Percentiles rank a stretch among this genome's conserved stretches.
Conservation (phyloP, 2,113 vertebrate species). For the Colossoma macropomum region DNA sequence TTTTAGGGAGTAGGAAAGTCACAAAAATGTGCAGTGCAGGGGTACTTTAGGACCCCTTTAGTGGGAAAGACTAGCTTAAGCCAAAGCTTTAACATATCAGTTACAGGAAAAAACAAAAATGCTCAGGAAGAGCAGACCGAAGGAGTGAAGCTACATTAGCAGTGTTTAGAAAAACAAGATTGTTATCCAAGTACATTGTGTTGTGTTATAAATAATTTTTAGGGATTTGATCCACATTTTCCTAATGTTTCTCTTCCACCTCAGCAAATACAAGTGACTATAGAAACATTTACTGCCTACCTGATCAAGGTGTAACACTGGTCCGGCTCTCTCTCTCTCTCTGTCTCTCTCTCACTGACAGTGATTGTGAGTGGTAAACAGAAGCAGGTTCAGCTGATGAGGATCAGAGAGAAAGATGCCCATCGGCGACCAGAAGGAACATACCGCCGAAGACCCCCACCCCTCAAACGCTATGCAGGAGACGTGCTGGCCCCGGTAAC, state of each 20-base stretch:
- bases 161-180: neutral
- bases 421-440: conserved; percentile 66
- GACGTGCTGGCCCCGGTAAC: conserved; percentile 78
- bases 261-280: too few relatives aligned
- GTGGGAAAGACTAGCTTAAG: neutral
- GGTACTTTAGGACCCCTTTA: too few relatives aligned
- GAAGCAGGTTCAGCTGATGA: conserved; percentile 75
- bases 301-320: neutral
- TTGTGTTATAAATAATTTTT: too few relatives aligned
- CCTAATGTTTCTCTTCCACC: too few relatives aligned
- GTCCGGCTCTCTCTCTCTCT: neutral
- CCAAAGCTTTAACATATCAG: neutral
- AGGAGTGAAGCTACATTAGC: neutral
- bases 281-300: neutral
- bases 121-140: neutral
- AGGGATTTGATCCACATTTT: too few relatives aligned
- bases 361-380: conserved; percentile 71
- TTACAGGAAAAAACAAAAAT: neutral
- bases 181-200: neutral
- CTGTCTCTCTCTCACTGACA: neutral
- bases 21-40: too few relatives aligned
- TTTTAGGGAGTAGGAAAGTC: neutral
- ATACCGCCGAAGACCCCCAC: conserved; percentile 71
- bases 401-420: conserved; percentile 73
- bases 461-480: conserved; percentile 77